phyloP scores from a whole-genome alignment of 1,140 invertebrate genomes.

The Copidosoma floridanum region DNA sequence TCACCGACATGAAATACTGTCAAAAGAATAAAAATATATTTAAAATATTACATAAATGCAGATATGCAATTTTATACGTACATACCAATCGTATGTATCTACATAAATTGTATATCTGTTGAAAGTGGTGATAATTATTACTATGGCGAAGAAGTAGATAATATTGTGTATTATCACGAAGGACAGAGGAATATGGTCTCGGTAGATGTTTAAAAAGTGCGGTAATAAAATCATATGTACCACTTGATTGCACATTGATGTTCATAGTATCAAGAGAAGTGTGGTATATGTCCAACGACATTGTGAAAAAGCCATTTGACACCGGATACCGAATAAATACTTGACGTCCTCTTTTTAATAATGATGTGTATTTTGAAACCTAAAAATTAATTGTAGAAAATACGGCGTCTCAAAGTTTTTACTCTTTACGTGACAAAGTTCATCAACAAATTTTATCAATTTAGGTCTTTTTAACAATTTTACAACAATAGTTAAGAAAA shows the following conservation, averaged over 20 bases:
- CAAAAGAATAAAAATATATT: too few species aligned
- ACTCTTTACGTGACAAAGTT: too few species aligned
- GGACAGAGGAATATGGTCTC: too few species aligned
- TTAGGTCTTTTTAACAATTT: too few species aligned
- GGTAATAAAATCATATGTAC: background rate
- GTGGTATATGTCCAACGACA: slow-evolving; percentile 26
- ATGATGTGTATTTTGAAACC: slow-evolving; percentile 9
- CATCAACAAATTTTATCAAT: too few species aligned
- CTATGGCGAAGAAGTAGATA: too few species aligned
- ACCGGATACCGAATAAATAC: slow-evolving; percentile 2
- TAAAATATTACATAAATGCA: too few species aligned
- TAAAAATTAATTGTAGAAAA: slow-evolving; percentile 18
- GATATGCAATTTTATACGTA: background rate
- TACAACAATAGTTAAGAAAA: too few species aligned
- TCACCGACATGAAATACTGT: too few species aligned
- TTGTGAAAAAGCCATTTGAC: slow-evolving; percentile 4
- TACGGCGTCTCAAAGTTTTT: background rate
- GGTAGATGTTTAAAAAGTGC: too few species aligned
- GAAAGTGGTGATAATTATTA: slow-evolving; percentile 17
- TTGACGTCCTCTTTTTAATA: slow-evolving; percentile 3
- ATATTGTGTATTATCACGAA: too few species aligned
- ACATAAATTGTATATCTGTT: background rate
- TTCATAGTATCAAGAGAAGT: slow-evolving; percentile 16
- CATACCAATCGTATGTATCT: background rate
- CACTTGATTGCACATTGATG: slow-evolving; percentile 10